Conservation (phyloP, 2,888 invertebrate genomes). For the Antheraea yamamai region DNA sequence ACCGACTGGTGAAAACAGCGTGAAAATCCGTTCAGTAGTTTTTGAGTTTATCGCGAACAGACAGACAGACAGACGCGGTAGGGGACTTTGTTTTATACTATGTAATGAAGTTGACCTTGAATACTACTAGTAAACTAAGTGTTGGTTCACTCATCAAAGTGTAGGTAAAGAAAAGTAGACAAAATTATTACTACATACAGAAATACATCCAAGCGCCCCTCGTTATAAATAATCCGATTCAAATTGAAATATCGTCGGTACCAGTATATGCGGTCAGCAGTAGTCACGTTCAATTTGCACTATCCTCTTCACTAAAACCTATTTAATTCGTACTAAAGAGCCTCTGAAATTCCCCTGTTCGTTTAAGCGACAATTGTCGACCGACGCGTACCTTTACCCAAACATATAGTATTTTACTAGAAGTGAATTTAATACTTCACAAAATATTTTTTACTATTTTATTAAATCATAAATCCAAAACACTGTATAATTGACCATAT, state of each 20-base stretch:
- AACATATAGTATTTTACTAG: slow-evolving; percentile 26
- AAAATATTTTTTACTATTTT: neutral
- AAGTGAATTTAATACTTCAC: slow-evolving; percentile 20
- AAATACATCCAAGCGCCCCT: neutral
- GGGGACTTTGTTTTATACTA: no score
- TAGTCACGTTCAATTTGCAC: slow-evolving; percentile 52
- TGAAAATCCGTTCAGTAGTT: no score
- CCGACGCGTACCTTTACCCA: slow-evolving; percentile 46
- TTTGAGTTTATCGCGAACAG: no score
- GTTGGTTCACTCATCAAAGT: no score
- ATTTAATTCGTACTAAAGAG: slow-evolving; percentile 67
- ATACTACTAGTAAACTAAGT: no score
- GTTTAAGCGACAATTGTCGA: slow-evolving; percentile 61
- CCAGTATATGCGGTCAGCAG: slow-evolving; percentile 29
- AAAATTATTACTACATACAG: neutral
- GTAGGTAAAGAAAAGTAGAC: neutral
- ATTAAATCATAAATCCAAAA: neutral
- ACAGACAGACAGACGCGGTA: no score
- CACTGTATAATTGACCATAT: no score
- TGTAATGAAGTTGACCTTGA: no score
- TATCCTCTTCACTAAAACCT: slow-evolving; percentile 56
- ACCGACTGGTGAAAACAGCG: no score
- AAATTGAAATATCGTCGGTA: slow-evolving; percentile 19
- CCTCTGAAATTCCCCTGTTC: slow-evolving; percentile 61
- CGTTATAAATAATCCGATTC: neutral